Percentiles rank a stretch among this genome's conserved stretches.
Evolutionary conservation across 2,888 invertebrate species (phyloP).

Genomic region (Druceiella hillmani): DNA sequence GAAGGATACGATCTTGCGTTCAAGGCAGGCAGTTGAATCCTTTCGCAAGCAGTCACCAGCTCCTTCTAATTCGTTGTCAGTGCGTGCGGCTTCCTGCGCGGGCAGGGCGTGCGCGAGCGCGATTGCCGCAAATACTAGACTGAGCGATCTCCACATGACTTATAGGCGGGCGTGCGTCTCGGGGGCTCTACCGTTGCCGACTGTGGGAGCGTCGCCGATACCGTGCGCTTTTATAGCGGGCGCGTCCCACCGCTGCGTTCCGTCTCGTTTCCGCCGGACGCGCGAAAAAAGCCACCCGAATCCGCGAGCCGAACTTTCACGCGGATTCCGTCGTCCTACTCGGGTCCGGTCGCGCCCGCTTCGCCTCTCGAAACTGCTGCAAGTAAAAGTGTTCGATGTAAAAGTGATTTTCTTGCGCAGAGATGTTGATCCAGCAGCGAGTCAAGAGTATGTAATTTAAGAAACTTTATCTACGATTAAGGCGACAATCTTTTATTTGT

Average conservation of each 20-base stretch:
- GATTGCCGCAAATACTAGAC: slow-evolving; percentile 35
- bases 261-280: too few relatives aligned
- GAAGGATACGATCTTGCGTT: slow-evolving; percentile 81
- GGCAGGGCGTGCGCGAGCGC: slow-evolving; percentile 59
- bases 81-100: slow-evolving; percentile 63
- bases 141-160: slow-evolving; percentile 39
- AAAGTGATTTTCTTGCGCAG: too few relatives aligned
- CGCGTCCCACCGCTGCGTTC: slow-evolving; percentile 27
- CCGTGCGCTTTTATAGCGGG: slow-evolving; percentile 24
- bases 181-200: slow-evolving; percentile 7
- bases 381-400: too few relatives aligned
- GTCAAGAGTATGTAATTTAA: too few relatives aligned
- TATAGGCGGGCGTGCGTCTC: slow-evolving; percentile 29
- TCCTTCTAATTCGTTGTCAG: slow-evolving; percentile 74
- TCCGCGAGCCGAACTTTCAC: too few relatives aligned
- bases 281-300: too few relatives aligned
- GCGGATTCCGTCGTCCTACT: too few relatives aligned
- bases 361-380: too few relatives aligned
- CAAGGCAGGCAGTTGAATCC: slow-evolving; percentile 79
- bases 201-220: slow-evolving; percentile 15
- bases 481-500: too few relatives aligned
- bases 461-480: too few relatives aligned
- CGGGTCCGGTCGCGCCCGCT: too few relatives aligned
- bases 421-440: too few relatives aligned
- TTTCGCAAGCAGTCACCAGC: slow-evolving; percentile 75